Conservation (phyloP, 53 echinoderm and acorn worm genomes). For the Henricia sp. region DNA sequence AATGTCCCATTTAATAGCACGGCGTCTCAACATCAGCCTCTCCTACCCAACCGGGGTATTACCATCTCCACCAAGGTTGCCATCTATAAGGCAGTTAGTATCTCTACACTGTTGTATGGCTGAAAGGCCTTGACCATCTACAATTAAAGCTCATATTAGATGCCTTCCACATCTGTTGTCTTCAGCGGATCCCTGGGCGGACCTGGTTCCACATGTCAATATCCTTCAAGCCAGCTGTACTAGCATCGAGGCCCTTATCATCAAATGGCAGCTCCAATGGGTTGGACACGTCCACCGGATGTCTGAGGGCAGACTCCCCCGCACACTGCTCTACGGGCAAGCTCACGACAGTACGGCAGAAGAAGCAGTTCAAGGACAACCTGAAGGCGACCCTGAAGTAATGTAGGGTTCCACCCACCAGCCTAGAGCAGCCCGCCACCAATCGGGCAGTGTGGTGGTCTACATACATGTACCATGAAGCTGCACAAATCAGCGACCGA, state of each 20-base stretch:
- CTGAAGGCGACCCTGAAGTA: not conserved
- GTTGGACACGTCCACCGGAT: not conserved
- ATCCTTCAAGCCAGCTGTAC: not conserved
- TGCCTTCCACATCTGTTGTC: too few species aligned
- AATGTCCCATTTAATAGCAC: too few species aligned
- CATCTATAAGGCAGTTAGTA: too few species aligned
- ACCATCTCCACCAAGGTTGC: too few species aligned
- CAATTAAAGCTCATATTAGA: too few species aligned
- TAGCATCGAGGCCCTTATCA: not conserved
- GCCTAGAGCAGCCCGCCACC: not conserved
- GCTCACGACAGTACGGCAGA: not conserved
- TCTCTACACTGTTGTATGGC: too few species aligned
- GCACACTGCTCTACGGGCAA: not conserved
- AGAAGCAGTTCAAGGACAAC: not conserved
- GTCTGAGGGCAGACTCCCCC: not conserved
- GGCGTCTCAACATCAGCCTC: too few species aligned
- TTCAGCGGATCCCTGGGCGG: too few species aligned
- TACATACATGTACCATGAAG: not conserved
- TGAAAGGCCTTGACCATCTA: too few species aligned
- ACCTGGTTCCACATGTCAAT: not conserved
- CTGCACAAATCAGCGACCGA: not conserved
- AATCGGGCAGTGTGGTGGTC: not conserved
- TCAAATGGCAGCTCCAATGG: not conserved
- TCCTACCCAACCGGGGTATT: too few species aligned
- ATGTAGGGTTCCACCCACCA: not conserved